Evolutionary conservation across 2,113 vertebrate genomes (phyloP).

Genomic region (Prietella phreatophila): DNA sequence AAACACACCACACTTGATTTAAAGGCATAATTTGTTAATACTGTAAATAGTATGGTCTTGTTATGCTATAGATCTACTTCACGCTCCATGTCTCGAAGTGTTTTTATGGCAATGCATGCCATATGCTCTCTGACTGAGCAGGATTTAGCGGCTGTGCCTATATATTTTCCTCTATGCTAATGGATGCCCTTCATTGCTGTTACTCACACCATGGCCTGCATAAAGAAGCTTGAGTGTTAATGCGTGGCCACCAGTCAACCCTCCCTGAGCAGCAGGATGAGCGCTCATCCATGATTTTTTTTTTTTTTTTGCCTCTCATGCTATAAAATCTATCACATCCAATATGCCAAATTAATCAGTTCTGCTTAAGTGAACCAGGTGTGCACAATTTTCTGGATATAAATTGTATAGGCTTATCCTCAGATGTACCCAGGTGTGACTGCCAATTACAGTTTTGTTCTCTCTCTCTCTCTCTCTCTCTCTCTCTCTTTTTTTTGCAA

Average conservation of each 20-base stretch:
- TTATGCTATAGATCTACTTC: neutral
- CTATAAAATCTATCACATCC: constrained; percentile 69
- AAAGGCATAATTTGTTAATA: neutral
- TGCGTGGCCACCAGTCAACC: constrained; percentile 47
- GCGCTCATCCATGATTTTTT: constrained; percentile 51
- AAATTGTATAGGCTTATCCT: constrained; percentile 67
- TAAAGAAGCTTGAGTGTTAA: constrained; percentile 40
- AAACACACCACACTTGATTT: neutral
- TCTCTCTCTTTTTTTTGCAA: constrained; percentile 3
- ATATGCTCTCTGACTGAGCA: constrained; percentile 55
- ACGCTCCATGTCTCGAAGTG: constrained; percentile 26
- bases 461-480: neutral
- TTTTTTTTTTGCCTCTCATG: constrained; percentile 52
- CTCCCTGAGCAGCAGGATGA: constrained; percentile 51
- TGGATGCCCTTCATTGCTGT: constrained; percentile 55
- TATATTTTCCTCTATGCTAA: constrained; percentile 55
- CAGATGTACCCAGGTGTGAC: constrained; percentile 67
- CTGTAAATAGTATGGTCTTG: neutral
- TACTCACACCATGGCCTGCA: constrained; percentile 43
- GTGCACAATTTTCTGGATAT: constrained; percentile 64
- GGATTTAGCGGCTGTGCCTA: constrained; percentile 45
- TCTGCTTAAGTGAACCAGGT: constrained; percentile 71
- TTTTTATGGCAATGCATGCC: constrained; percentile 49
- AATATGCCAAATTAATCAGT: constrained; percentile 74
- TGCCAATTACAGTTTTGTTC: constrained; percentile 60